Evolutionary conservation across 2,888 invertebrate genomes (phyloP).

Genomic region (Furcula furcula): DNA sequence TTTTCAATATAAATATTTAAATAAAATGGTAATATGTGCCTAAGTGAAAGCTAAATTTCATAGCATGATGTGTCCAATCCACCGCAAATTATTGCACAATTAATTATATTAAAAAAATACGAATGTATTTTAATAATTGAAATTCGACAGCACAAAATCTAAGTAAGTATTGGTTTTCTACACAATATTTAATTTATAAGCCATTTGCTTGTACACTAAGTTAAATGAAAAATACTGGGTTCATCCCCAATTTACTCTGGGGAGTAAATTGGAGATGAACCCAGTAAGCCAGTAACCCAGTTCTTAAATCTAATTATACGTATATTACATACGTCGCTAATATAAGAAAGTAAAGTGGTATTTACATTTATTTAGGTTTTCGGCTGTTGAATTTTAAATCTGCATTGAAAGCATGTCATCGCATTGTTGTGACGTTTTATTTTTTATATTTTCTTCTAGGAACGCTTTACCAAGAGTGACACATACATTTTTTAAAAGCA

Average conservation of each 20-base stretch:
- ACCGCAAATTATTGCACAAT: slow-evolving; percentile 9
- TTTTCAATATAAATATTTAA: too few relatives aligned
- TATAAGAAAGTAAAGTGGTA: too few relatives aligned
- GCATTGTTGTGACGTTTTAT: slow-evolving; percentile 76
- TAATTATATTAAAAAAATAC: slow-evolving; percentile 3
- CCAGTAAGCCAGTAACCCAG: too few relatives aligned
- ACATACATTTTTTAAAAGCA: slow-evolving; percentile 91
- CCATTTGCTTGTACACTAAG: too few relatives aligned
- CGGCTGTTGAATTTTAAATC: slow-evolving; percentile 1
- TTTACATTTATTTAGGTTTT: not conserved
- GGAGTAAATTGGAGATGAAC: too few relatives aligned
- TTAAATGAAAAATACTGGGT: too few relatives aligned
- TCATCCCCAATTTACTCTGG: too few relatives aligned
- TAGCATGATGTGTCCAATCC: slow-evolving; percentile 21
- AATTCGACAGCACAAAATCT: slow-evolving; percentile 1
- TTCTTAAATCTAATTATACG: too few relatives aligned
- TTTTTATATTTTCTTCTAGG: slow-evolving; percentile 83
- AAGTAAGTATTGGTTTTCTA: too few relatives aligned
- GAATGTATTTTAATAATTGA: slow-evolving; percentile 1
- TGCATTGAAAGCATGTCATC: slow-evolving; percentile 45
- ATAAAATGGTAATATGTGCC: slow-evolving; percentile 53
- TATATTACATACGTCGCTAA: too few relatives aligned
- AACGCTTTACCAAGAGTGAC: slow-evolving; percentile 89
- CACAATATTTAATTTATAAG: too few relatives aligned
- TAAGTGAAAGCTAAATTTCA: slow-evolving; percentile 28